Conservation (phyloP, 2,113 vertebrate genomes). For the Megaptera novaeangliae region DNA sequence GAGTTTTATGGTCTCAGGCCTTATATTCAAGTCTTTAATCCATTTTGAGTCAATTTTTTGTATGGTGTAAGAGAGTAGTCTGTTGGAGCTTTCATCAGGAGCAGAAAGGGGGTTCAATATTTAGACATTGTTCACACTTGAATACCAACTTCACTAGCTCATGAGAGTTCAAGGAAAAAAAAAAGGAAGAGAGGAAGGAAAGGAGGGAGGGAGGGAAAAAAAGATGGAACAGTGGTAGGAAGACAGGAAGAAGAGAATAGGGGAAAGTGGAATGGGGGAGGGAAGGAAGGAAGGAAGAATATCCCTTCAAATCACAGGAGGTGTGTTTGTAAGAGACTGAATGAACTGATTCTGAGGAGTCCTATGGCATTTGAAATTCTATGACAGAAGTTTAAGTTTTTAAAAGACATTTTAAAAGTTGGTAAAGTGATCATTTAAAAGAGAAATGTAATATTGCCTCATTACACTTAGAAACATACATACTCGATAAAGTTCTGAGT, state of each 20-base stretch:
- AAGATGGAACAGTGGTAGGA: neutral
- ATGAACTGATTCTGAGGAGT: neutral
- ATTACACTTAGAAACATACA: neutral
- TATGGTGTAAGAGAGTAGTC: neutral
- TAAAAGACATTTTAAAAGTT: neutral
- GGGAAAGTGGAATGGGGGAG: neutral
- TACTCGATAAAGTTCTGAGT: neutral
- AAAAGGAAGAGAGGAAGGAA: neutral
- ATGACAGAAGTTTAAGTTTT: neutral
- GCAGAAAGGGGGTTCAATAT: neutral
- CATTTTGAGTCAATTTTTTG: neutral
- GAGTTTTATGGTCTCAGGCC: neutral
- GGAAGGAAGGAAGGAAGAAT: neutral
- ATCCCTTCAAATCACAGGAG: neutral
- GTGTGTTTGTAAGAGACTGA: neutral
- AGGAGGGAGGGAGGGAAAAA: accelerated
- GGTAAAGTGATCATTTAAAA: neutral
- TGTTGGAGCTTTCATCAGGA: neutral
- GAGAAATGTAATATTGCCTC: neutral
- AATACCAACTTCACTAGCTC: neutral
- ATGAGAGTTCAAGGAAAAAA: neutral
- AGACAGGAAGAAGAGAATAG: neutral
- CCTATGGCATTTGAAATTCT: neutral
- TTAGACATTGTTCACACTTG: neutral
- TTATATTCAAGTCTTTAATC: neutral